phyloP scores from a whole-genome alignment of 1,140 invertebrate species.

The Drosophila melanica region DNA sequence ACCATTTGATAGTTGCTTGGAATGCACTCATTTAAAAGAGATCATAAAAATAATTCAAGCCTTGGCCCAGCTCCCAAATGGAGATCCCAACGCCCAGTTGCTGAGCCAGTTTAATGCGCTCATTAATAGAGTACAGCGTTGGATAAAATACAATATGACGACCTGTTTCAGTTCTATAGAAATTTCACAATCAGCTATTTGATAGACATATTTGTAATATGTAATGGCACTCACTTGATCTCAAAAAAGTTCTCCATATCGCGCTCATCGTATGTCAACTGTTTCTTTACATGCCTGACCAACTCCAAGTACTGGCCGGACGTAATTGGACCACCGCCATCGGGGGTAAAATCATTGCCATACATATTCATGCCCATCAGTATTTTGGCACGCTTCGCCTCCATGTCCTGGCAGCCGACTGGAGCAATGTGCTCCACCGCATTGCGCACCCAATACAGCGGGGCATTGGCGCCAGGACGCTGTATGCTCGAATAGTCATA shows the following conservation, averaged over 20 bases:
- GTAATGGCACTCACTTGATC: constrained; percentile 88
- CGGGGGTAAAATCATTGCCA: constrained; percentile 93
- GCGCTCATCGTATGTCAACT: constrained; percentile 91
- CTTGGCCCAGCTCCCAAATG: constrained; percentile 98
- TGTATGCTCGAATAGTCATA: constrained; percentile 96
- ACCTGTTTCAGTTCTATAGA: constrained; percentile 85
- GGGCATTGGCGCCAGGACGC: constrained; percentile 94
- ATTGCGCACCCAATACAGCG: constrained; percentile 91
- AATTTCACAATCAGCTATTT: constrained; percentile 12
- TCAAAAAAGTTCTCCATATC: constrained; percentile 94
- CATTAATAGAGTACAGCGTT: constrained; percentile 92
- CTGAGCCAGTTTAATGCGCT: constrained; percentile 91
- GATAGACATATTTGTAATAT: background rate
- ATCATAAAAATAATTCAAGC: constrained; percentile 97
- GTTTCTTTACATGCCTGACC: constrained; percentile 88
- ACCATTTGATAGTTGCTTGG: constrained; percentile 10
- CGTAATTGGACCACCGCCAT: constrained; percentile 91
- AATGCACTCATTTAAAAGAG: constrained; percentile 87
- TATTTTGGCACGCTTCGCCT: constrained; percentile 89
- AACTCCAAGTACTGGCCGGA: constrained; percentile 90
- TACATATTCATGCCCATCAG: constrained; percentile 97
- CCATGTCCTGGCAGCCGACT: constrained; percentile 85
- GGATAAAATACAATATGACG: constrained; percentile 94
- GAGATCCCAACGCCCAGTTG: constrained; percentile 93
- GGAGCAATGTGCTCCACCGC: constrained; percentile 91